Evolutionary conservation across 2,113 vertebrate species (phyloP).

Genomic region (Paraplagusia blochii): DNA sequence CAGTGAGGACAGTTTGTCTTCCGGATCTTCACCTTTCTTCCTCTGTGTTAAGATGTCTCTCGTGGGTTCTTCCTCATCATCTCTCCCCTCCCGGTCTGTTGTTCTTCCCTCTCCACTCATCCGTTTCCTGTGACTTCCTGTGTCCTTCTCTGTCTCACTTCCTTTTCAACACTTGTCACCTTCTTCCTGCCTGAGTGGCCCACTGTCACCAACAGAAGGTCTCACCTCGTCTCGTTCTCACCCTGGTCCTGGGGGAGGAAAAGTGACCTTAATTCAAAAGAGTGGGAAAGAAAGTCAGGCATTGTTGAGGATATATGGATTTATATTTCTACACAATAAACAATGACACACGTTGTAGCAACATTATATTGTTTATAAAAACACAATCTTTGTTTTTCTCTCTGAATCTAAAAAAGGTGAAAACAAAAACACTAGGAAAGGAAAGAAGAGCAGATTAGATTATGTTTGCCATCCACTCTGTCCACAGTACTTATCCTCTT

Average conservation of each 20-base stretch:
- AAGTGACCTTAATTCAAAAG: conserved; percentile 54
- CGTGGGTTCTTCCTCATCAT: conserved; percentile 32
- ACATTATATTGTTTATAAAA: too few relatives aligned
- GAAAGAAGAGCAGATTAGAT: too few relatives aligned
- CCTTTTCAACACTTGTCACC: conserved; percentile 70
- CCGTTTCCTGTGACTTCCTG: conserved; percentile 16
- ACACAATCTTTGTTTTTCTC: too few relatives aligned
- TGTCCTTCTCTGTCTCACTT: conserved; percentile 55
- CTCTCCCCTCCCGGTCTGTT: conserved; percentile 21
- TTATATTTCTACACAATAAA: too few relatives aligned
- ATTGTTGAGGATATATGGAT: too few relatives aligned
- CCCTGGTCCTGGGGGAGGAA: conserved; percentile 45
- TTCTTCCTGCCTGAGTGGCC: conserved; percentile 64
- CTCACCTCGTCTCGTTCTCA: conserved; percentile 40
- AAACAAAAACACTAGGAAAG: too few relatives aligned
- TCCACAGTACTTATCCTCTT: too few relatives aligned
- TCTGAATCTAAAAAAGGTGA: too few relatives aligned
- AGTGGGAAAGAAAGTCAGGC: background rate
- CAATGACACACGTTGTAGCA: too few relatives aligned
- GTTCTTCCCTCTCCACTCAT: conserved; percentile 44
- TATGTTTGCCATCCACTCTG: too few relatives aligned
- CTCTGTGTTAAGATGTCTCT: conserved; percentile 36
- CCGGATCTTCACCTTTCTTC: conserved; percentile 16
- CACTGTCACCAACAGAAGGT: conserved; percentile 57
- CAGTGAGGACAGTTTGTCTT: conserved; percentile 25